Conservation (phyloP, 2,113 vertebrate genomes). For the Oceanites oceanicus region DNA sequence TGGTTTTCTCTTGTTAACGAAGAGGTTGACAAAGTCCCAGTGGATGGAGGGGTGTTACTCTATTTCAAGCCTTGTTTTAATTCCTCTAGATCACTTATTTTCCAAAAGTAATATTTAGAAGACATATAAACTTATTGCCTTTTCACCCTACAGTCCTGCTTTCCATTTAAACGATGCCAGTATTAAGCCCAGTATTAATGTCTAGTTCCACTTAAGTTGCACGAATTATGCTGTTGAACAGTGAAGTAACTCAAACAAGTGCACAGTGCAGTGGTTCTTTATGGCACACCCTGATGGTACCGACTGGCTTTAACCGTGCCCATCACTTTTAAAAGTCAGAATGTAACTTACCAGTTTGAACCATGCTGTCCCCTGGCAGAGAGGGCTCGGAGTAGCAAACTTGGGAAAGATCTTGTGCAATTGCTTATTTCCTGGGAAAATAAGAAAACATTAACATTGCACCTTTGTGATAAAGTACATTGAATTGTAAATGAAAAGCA, state of each 20-base stretch:
- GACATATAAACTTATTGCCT: background rate
- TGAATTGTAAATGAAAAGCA: background rate
- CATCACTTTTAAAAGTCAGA: background rate
- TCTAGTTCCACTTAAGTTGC: background rate
- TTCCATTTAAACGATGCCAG: background rate
- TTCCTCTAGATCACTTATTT: background rate
- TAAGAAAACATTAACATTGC: background rate
- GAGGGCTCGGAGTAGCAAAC: background rate
- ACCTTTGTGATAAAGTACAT: background rate
- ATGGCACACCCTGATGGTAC: background rate
- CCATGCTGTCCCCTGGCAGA: background rate
- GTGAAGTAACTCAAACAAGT: background rate
- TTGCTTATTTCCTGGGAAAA: background rate
- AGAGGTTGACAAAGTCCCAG: background rate
- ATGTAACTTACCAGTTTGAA: accelerated
- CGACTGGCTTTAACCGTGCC: background rate
- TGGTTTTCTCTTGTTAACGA: background rate
- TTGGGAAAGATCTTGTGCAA: background rate
- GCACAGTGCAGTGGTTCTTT: background rate
- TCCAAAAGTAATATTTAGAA: background rate
- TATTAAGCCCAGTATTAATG: background rate
- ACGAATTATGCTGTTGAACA: background rate
- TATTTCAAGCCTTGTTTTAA: background rate
- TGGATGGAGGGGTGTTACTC: background rate
- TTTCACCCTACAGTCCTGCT: background rate